Evolutionary conservation across 2,797 vertebrate genomes (phyloP).

Genomic region (Coluber constrictor): DNA sequence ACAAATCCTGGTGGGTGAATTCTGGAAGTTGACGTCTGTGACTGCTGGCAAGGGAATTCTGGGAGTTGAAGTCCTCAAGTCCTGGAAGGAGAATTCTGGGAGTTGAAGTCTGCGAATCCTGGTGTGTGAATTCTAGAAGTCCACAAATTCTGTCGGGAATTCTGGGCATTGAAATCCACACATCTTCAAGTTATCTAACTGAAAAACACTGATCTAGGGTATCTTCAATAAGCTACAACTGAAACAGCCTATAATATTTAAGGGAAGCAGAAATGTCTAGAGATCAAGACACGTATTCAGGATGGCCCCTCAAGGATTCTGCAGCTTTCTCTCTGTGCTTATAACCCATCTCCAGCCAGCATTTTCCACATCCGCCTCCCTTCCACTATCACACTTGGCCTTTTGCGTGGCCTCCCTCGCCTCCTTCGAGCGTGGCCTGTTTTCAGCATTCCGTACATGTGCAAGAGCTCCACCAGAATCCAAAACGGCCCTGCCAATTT

Average conservation of each 20-base stretch:
- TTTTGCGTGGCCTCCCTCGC: background rate
- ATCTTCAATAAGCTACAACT: background rate
- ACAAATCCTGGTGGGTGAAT: no score
- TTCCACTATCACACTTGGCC: background rate
- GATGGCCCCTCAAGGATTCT: background rate
- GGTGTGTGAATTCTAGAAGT: background rate
- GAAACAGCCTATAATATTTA: background rate
- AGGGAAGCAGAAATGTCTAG: background rate
- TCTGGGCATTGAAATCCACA: no score
- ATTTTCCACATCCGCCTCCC: background rate
- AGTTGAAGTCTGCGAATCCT: background rate
- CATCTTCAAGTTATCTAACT: background rate
- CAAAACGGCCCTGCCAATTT: background rate
- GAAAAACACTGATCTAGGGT: background rate
- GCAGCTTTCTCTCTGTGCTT: background rate
- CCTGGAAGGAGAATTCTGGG: background rate
- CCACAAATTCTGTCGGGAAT: accelerated
- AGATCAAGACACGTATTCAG: background rate
- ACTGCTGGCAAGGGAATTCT: background rate
- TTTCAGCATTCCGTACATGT: background rate
- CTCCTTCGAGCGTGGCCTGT: background rate
- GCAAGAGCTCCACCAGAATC: background rate
- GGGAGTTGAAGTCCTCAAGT: background rate
- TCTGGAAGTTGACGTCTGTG: no score
- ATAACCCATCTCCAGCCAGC: background rate